Base-by-base conservation (phyloP, 2,113 vertebrate species). In the Periophthalmus modestus region DNA sequence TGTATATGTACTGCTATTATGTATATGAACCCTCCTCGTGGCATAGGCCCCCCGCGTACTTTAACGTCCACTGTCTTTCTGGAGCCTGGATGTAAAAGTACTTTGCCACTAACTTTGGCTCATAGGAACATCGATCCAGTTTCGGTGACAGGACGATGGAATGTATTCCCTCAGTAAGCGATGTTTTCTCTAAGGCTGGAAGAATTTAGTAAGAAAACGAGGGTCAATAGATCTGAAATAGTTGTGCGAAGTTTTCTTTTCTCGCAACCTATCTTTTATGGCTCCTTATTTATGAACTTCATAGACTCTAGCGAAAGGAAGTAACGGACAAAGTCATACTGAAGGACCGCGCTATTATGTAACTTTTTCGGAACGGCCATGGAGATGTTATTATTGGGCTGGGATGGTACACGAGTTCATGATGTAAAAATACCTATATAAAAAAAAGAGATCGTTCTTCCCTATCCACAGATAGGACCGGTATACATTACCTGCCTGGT, bases 1-100 rank as follows among this genome's bases (percentile, higher is more conserved):
- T 28, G 57, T 59, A 83, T 59, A 83, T 71, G 78, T 66, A 23
- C 73, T 46, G 79, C 87, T 92, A 89, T 91, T 89, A 79, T 68
- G 47, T 72, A 84, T 77, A 84, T 82, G 65, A 74, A 71, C 71
- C 73, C 71, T 67, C 68, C 71, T 74, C 76, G 68, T 77, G 72
- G 84, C 82, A 62, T 69, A 73, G 68, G 65, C 65, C 72, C n/a
- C 19, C 65, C 0, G 33, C 19, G n/a, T 16, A 59, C 57, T 52
- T 16, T 52, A 52, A 19, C 50, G 19, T 54, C 68, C 74, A 24
- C 57, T 2, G 70, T 73, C 80, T 74, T 69, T 74, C 80, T 73
- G 62, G 67, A 82, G 67, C 33, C 68, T 57, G 78, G 71, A 79
- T 74, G 80, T 76, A 68, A 72, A 74, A 80, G 79, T 16, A 73